Evolutionary conservation across 1,140 invertebrate genomes (phyloP).

Genomic region (Drosophila melanogaster): Release_6_plus_ISO1_MT NT_033777.3:23831001-23831500

Average conservation of each 20-base stretch:
- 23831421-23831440: background rate
- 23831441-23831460: constrained; percentile 29
- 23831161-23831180: constrained; percentile 54
- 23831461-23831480: constrained; percentile 38
- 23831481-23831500: constrained; percentile 44
- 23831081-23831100: constrained; percentile 11
- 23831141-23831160: constrained; percentile 59
- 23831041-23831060: background rate
- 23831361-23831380: background rate
- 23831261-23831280: constrained; percentile 31
- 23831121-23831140: constrained; percentile 62
- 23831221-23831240: background rate
- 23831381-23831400: background rate
- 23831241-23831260: background rate
- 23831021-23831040: constrained; percentile 58
- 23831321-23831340: constrained; percentile 14
- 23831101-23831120: constrained; percentile 24
- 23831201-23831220: constrained; percentile 26
- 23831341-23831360: constrained; percentile 1
- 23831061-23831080: background rate
- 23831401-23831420: background rate
- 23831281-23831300: constrained; percentile 51
- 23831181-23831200: constrained; percentile 49
- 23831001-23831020: constrained; percentile 51
- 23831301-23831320: constrained; percentile 60